Evolutionary conservation across 2,113 vertebrate genomes (phyloP).

Genomic region (Phaethon lepturus): DNA sequence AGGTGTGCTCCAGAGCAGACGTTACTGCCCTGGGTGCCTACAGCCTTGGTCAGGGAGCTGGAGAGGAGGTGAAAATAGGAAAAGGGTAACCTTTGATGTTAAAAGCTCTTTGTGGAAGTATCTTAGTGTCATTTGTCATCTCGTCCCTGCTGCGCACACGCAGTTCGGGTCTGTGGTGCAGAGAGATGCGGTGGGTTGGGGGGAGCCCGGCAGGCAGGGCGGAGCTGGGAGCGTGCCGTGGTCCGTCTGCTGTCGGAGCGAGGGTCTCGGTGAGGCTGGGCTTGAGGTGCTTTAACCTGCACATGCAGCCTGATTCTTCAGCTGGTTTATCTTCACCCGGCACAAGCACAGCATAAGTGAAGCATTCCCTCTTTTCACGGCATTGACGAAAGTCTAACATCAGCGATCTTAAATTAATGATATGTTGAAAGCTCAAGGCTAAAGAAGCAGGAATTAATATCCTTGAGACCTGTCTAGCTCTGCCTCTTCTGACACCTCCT

Average conservation of each 20-base stretch:
- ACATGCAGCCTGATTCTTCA: not conserved
- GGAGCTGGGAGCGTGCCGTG: not conserved
- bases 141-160: not conserved
- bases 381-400: not conserved
- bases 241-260: rapidly evolving
- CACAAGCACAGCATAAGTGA: not conserved
- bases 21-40: not conserved
- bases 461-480: slow-evolving; percentile 54
- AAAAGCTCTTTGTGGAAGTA: not conserved
- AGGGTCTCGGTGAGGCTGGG: not conserved
- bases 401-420: slow-evolving; percentile 8
- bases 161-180: not conserved
- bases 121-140: not conserved
- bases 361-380: not conserved
- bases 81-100: not conserved
- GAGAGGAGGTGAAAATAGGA: not conserved
- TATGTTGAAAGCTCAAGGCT: slow-evolving; percentile 44
- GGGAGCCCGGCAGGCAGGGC: not conserved
- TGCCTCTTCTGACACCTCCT: slow-evolving; percentile 51
- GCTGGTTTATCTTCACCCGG: not conserved
- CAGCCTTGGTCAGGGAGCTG: not conserved
- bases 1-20: not conserved
- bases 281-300: not conserved
- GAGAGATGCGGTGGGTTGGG: not conserved
- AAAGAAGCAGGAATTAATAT: slow-evolving; percentile 55